Percentiles rank a stretch among this genome's conserved stretches.
phyloP scores from a whole-genome alignment of 2,113 vertebrate genomes.

The Pteronura brasiliensis region DNA sequence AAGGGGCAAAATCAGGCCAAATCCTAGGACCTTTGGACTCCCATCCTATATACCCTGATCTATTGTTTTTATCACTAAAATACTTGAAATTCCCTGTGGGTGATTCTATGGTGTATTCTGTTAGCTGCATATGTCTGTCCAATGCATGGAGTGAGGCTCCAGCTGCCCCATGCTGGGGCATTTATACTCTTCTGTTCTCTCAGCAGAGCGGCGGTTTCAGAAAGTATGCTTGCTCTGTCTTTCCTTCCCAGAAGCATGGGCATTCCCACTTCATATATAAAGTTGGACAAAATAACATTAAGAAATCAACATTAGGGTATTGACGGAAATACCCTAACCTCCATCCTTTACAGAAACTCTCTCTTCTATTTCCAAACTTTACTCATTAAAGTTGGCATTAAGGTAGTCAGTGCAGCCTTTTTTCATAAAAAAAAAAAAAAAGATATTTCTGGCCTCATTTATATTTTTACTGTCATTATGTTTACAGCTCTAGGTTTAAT shows the following conservation, averaged over 20 bases:
- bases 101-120: not conserved
- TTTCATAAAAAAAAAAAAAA: not conserved
- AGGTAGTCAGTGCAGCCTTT: not conserved
- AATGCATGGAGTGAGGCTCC: accelerated
- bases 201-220: not conserved
- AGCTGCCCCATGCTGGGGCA: too few relatives aligned
- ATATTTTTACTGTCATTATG: not conserved
- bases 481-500: not conserved
- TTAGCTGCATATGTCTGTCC: not conserved
- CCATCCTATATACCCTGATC: too few relatives aligned
- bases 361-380: not conserved
- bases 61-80: not conserved
- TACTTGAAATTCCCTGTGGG: not conserved
- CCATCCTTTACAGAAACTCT: not conserved
- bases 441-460: not conserved
- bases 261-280: not conserved
- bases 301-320: not conserved
- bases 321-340: not conserved
- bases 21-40: not conserved
- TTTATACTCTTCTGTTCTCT: not conserved
- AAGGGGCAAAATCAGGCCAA: not conserved
- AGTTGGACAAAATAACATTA: not conserved
- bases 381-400: not conserved
- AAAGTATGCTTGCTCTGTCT: not conserved
- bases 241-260: not conserved